Evolutionary conservation across 2,888 invertebrate genomes (phyloP).

Genomic region (Nineta flava): DNA sequence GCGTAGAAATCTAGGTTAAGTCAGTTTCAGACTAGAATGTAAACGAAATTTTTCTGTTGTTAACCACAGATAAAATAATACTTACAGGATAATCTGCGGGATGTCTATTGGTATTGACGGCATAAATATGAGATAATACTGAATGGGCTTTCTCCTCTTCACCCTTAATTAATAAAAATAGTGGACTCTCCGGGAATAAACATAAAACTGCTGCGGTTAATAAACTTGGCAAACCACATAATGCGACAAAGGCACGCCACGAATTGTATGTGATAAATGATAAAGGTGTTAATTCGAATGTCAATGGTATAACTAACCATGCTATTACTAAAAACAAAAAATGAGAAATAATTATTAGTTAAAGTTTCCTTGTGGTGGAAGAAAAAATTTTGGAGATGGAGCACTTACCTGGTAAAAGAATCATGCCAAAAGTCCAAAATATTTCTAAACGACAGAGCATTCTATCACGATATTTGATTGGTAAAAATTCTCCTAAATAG

Average conservation of each 20-base stretch:
- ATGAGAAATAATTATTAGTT: neutral
- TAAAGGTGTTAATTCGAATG: constrained; percentile 3
- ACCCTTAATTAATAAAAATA: constrained; percentile 35
- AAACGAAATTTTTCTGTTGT: no score
- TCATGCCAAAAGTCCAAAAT: constrained; percentile 43
- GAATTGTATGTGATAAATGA: constrained; percentile 29
- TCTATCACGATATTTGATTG: constrained; percentile 34
- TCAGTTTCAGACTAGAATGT: no score
- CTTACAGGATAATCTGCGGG: constrained; percentile 34
- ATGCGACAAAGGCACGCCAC: constrained; percentile 46
- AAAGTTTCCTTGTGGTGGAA: neutral
- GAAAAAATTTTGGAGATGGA: neutral
- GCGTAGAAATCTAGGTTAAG: no score
- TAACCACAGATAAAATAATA: no score
- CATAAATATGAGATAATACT: constrained; percentile 37
- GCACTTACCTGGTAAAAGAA: constrained; percentile 37
- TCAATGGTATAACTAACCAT: constrained; percentile 14
- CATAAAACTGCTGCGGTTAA: constrained; percentile 32
- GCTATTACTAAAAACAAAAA: constrained; percentile 11
- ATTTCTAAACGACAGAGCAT: constrained; percentile 41
- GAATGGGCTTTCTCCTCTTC: constrained; percentile 32
- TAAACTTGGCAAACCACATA: constrained; percentile 40
- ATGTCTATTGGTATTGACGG: constrained; percentile 32
- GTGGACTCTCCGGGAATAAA: constrained; percentile 41
- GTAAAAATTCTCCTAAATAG: constrained; percentile 40